These are phyloP conservation scores for Pogonomyrmex californicus DNA, from an alignment of 1,140 invertebrate species.

Conservation along the genomic window DNA sequence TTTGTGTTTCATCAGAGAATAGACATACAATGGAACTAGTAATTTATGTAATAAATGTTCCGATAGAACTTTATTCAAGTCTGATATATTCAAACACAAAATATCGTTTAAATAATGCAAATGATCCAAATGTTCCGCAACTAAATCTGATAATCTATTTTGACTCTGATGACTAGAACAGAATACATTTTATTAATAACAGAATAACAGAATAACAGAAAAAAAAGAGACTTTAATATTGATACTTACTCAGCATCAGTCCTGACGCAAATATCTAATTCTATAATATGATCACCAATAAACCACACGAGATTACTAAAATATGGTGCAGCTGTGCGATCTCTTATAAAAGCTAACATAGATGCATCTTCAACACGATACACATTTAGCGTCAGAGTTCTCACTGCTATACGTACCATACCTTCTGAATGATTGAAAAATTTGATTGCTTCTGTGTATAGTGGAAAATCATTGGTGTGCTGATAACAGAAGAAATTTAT, in stretches of 20 bases:
- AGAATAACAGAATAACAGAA: not conserved
- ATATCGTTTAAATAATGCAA: constrained; percentile 99
- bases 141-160: constrained; percentile 96
- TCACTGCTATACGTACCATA: constrained; percentile 99
- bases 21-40: constrained; percentile 97
- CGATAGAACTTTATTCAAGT: constrained; percentile 98
- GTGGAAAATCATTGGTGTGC: constrained; percentile 99
- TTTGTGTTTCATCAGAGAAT: constrained; percentile 91
- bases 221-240: constrained; percentile 22
- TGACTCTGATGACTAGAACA: constrained; percentile 94
- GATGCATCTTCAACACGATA: constrained; percentile 98
- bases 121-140: constrained; percentile 99
- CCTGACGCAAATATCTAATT: constrained; percentile 97
- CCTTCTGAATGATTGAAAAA: constrained; percentile 99
- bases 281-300: constrained; percentile 99
- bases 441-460: constrained; percentile 99
- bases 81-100: constrained; percentile 95
- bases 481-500: constrained; percentile 86
- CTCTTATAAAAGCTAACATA: constrained; percentile 98
- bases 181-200: constrained; percentile 33
- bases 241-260: constrained; percentile 96
- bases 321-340: constrained; percentile 98
- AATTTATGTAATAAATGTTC: constrained; percentile 98
- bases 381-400: constrained; percentile 99
- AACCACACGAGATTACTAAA: constrained; percentile 99